phyloP scores from a whole-genome alignment of 2,888 invertebrate species.

The Argyra leucocephala region DNA sequence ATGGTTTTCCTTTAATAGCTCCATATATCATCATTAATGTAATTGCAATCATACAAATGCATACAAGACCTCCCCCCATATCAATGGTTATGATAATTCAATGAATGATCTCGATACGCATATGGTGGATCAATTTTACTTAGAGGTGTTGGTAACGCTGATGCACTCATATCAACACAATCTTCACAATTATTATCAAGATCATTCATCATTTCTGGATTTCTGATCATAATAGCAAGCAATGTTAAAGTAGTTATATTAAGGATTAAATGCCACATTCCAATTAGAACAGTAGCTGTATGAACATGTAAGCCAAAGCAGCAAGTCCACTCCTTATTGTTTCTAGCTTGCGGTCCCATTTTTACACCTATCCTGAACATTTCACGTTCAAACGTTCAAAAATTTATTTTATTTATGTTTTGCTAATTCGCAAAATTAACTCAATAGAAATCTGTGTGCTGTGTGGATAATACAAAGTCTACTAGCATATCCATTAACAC shows the following conservation, averaged over 20 bases:
- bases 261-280: constrained; percentile 73
- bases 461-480: too few relatives aligned
- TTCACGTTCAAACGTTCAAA: constrained; percentile 23
- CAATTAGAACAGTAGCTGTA: constrained; percentile 69
- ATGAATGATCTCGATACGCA: constrained; percentile 51
- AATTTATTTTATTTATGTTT: too few relatives aligned
- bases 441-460: too few relatives aligned
- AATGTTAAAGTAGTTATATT: constrained; percentile 66
- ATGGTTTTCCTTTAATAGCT: constrained; percentile 70
- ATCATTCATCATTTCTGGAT: constrained; percentile 59
- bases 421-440: too few relatives aligned
- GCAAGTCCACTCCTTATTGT: constrained; percentile 60
- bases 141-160: constrained; percentile 58
- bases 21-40: constrained; percentile 80
- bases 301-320: constrained; percentile 75
- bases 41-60: constrained; percentile 71
- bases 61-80: constrained; percentile 64
- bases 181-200: constrained; percentile 44
- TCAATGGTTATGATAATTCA: constrained; percentile 65
- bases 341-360: constrained; percentile 47
- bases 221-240: constrained; percentile 62
- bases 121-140: constrained; percentile 56
- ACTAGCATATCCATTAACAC: too few relatives aligned
- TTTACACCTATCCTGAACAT: constrained; percentile 43
- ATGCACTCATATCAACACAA: constrained; percentile 45